Conservation (phyloP, 1,140 invertebrate genomes). For the Drosophila ananassae region DNA sequence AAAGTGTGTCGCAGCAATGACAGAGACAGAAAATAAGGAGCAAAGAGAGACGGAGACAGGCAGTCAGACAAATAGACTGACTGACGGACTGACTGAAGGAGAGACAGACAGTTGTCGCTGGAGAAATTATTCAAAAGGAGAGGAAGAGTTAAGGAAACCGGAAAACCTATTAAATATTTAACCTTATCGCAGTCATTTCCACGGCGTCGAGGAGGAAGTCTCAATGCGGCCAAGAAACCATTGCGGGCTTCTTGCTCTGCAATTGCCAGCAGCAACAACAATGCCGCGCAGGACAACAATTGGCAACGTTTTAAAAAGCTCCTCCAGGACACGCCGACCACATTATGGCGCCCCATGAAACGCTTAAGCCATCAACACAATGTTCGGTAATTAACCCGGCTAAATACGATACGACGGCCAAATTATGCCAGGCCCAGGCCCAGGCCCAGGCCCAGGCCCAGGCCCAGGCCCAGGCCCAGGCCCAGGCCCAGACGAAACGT, state of each 20-base stretch:
- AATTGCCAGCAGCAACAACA: conserved; percentile 21
- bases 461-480: conserved; percentile 23
- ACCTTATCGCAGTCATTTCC: conserved; percentile 69
- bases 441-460: conserved; percentile 26
- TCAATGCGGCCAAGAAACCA: conserved; percentile 47
- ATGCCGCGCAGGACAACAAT: conserved; percentile 34
- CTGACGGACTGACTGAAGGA: background rate
- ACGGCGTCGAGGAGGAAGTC: conserved; percentile 35
- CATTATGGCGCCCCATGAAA: conserved; percentile 70
- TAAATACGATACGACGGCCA: conserved; percentile 69
- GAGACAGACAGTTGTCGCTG: conserved; percentile 45
- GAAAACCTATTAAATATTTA: conserved; percentile 76
- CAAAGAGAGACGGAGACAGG: conserved; percentile 6
- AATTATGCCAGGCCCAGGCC: conserved; percentile 56
- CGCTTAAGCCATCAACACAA: conserved; percentile 81
- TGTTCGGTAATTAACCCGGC: conserved; percentile 78
- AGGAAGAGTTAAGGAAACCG: conserved; percentile 27
- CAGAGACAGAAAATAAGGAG: conserved; percentile 33
- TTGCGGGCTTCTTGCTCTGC: conserved; percentile 12
- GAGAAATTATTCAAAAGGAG: conserved; percentile 38
- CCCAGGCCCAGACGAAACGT: conserved; percentile 38
- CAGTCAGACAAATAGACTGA: conserved; percentile 23
- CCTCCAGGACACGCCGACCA: conserved; percentile 48
- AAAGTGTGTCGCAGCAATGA: conserved; percentile 55
- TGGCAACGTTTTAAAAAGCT: conserved; percentile 57